Evolutionary conservation across 2,797 vertebrate genomes (phyloP).

Genomic region (Pangasius larnaudii): DNA sequence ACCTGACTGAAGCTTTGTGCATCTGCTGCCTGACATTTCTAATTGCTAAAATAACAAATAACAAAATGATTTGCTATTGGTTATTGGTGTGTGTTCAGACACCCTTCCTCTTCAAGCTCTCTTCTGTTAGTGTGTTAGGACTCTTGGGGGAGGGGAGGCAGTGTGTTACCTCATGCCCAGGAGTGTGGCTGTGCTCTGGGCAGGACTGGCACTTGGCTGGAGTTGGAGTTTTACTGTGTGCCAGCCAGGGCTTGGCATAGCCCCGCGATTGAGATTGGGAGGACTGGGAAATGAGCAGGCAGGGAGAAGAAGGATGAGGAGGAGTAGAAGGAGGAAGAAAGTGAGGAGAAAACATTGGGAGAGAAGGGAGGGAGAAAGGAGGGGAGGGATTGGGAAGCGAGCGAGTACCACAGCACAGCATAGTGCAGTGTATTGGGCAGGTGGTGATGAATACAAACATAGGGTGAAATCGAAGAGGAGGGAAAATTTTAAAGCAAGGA

Average conservation of each 20-base stretch:
- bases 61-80: not conserved
- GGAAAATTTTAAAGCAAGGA: conserved; percentile 57
- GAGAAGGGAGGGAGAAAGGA: conserved; percentile 10
- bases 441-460: conserved; percentile 45
- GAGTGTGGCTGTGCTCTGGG: conserved; percentile 86
- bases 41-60: not conserved
- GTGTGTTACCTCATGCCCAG: conserved; percentile 90
- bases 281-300: conserved; percentile 78
- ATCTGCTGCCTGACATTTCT: conserved; percentile 5
- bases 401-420: conserved; percentile 35
- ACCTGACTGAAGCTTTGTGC: not conserved
- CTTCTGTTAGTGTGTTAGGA: conserved; percentile 69
- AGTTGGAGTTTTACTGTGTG: conserved; percentile 97
- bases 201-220: conserved; percentile 90
- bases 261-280: conserved; percentile 91
- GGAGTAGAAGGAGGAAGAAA: conserved; percentile 32
- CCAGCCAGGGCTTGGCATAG: conserved; percentile 99
- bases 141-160: conserved; percentile 43
- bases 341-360: conserved; percentile 24
- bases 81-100: conserved; percentile 34
- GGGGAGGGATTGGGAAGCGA: conserved; percentile 13
- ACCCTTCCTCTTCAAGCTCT: conserved; percentile 30
- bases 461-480: conserved; percentile 44
- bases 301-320: conserved; percentile 27
- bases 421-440: conserved; percentile 40